These are phyloP conservation scores for Gymnodraco acuticeps DNA, from an alignment of 2,797 vertebrate genomes.

Conservation along the genomic window DNA sequence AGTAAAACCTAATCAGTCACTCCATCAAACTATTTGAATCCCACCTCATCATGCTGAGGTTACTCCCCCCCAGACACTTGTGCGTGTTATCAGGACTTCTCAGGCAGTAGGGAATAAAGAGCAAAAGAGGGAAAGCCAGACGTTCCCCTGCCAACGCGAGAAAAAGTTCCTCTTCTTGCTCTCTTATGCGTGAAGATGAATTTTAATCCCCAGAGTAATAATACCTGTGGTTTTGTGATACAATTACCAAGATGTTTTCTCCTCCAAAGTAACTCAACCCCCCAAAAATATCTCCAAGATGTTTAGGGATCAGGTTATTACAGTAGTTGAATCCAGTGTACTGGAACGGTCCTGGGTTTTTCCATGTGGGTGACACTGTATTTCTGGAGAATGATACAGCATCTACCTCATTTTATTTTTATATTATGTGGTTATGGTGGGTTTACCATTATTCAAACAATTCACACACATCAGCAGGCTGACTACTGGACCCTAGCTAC, in stretches of 20 bases:
- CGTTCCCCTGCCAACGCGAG: conserved; percentile 54
- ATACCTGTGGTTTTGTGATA: conserved; percentile 77
- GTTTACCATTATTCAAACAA: conserved; percentile 34
- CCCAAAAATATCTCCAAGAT: conserved; percentile 45
- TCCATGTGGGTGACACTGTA: conserved; percentile 17
- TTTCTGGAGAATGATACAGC: conserved; percentile 22
- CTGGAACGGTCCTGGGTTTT: conserved; percentile 33
- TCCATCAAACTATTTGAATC: conserved; percentile 74
- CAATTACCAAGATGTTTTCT: conserved; percentile 57
- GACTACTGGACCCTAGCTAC: conserved; percentile 35
- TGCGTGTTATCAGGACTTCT: conserved; percentile 73
- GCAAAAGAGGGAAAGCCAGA: conserved; percentile 58
- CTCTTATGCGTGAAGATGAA: conserved; percentile 74
- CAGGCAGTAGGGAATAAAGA: conserved; percentile 70
- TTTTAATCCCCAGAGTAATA: conserved; percentile 76
- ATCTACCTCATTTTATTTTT: conserved; percentile 19
- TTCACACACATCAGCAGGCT: conserved; percentile 37
- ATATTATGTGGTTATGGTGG: conserved; percentile 27
- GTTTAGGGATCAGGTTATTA: conserved; percentile 57
- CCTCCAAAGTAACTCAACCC: conserved; percentile 54
- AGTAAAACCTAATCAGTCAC: conserved; percentile 61
- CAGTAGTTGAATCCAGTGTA: conserved; percentile 40
- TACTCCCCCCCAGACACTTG: conserved; percentile 63
- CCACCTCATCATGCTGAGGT: conserved; percentile 64
- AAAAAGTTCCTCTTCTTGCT: conserved; percentile 70